Evolutionary conservation across 1,140 invertebrate genomes (phyloP).

Genomic region (Drosophila takahashii): DNA sequence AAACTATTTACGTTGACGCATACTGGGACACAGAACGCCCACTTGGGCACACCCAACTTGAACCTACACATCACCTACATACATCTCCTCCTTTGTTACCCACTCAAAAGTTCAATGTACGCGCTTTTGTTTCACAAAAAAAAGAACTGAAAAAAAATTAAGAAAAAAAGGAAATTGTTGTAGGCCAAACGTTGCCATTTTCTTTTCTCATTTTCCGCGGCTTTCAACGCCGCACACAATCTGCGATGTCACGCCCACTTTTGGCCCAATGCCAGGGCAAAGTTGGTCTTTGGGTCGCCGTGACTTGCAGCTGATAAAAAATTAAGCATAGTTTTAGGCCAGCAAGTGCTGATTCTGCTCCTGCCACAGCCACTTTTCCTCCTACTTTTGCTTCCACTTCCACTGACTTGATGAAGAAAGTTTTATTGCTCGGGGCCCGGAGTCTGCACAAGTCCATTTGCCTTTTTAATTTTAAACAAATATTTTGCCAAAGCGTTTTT

Average conservation of each 20-base stretch:
- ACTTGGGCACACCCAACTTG: conserved; percentile 49
- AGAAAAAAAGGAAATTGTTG: conserved; percentile 22
- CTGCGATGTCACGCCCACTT: conserved; percentile 49
- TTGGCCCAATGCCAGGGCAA: conserved; percentile 37
- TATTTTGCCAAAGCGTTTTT: conserved; percentile 59
- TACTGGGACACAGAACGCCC: conserved; percentile 48
- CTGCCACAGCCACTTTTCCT: not conserved
- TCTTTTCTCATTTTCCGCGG: conserved; percentile 67
- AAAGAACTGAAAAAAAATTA: not conserved
- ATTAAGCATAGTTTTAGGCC: conserved; percentile 77
- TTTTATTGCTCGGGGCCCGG: conserved; percentile 57
- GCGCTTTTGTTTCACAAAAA: conserved; percentile 63
- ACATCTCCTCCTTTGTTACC: conserved; percentile 10
- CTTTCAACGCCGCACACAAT: conserved; percentile 53
- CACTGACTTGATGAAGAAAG: conserved; percentile 74
- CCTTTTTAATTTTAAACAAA: conserved; percentile 72
- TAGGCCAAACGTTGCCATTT: conserved; percentile 71
- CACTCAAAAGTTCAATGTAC: conserved; percentile 69
- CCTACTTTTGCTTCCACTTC: not conserved
- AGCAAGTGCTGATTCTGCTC: conserved; percentile 53
- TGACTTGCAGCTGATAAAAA: conserved; percentile 69
- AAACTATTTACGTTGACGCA: conserved; percentile 72
- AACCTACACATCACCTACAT: conserved; percentile 10
- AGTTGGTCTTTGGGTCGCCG: conserved; percentile 78
- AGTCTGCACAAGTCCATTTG: conserved; percentile 43